phyloP scores from a whole-genome alignment of 2,888 invertebrate species.

The Hirtodrosophila alboralis region DNA sequence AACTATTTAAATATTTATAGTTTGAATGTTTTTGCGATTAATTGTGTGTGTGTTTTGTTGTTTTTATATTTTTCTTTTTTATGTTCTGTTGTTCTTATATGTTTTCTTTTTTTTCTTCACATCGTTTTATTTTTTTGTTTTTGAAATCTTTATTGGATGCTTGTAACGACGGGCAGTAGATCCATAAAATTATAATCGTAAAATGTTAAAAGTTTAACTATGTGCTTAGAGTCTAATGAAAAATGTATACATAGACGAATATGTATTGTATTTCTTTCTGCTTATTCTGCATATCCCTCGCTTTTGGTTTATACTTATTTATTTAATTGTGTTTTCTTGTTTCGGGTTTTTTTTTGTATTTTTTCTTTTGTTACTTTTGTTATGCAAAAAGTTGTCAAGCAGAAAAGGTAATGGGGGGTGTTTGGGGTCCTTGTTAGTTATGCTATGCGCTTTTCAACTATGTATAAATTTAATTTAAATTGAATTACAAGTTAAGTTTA shows the following conservation, averaged over 20 bases:
- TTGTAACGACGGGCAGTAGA: conserved; percentile 83
- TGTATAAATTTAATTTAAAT: conserved; percentile 76
- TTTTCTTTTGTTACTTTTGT: conserved; percentile 18
- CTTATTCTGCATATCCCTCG: conserved; percentile 40
- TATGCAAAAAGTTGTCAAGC: conserved; percentile 60
- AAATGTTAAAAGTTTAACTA: conserved; percentile 84
- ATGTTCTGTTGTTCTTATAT: conserved; percentile 31
- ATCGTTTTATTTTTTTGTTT: conserved; percentile 45
- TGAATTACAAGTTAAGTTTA: conserved; percentile 69
- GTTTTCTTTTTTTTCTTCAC: conserved; percentile 36
- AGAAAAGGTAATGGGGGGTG: conserved; percentile 34
- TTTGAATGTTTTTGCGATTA: conserved; percentile 29
- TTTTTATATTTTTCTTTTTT: conserved; percentile 2
- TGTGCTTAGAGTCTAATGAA: conserved; percentile 83
- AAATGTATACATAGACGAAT: conserved; percentile 83
- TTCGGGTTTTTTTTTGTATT: conserved; percentile 13
- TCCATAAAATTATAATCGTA: conserved; percentile 83
- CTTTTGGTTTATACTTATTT: conserved; percentile 34
- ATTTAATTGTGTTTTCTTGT: too few species aligned
- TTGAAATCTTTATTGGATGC: conserved; percentile 82
- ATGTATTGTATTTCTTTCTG: conserved; percentile 74
- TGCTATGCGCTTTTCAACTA: conserved; percentile 76
- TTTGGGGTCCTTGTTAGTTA: conserved; percentile 58
- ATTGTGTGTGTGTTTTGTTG: conserved; percentile 36
- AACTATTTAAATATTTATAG: conserved; percentile 40